Percentiles rank a stretch among this genome's conserved stretches.
These are phyloP conservation scores for Astur gentilis DNA, from an alignment of 2,113 vertebrate species.

Conservation along the genomic window DNA sequence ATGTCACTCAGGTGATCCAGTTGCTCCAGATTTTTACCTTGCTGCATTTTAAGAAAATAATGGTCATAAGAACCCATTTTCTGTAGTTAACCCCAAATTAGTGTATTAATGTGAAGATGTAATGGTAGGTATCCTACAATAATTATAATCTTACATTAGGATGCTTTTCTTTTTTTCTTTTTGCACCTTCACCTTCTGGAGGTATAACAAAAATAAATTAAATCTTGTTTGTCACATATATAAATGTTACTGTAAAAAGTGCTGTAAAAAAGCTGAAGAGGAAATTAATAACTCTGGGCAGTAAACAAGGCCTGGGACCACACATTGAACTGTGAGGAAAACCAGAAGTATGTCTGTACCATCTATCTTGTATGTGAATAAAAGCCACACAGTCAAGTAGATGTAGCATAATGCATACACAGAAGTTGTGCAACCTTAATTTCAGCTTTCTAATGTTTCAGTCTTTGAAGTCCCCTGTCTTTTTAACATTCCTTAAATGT, in stretches of 20 bases:
- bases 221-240: background rate
- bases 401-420: background rate
- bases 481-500: conserved; percentile 29
- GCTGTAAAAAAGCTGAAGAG: background rate
- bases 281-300: conserved; percentile 19
- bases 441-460: conserved; percentile 17
- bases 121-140: background rate
- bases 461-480: background rate
- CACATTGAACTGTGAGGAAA: background rate
- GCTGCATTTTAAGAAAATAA: background rate
- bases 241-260: background rate
- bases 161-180: background rate
- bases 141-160: background rate
- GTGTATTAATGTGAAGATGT: background rate
- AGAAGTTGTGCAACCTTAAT: background rate
- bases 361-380: background rate
- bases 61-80: background rate
- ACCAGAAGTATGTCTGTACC: background rate
- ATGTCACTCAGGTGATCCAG: background rate
- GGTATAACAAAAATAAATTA: background rate
- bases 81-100: background rate
- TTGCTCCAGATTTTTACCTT: background rate
- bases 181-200: background rate
- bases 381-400: background rate
- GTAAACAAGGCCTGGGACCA: conserved; percentile 19